A percentile compares a stretch with the other conserved stretches of the same genome.
These are phyloP conservation scores for Chironomus riparius DNA, from an alignment of 2,888 invertebrate genomes.

Conservation along the genomic window DNA sequence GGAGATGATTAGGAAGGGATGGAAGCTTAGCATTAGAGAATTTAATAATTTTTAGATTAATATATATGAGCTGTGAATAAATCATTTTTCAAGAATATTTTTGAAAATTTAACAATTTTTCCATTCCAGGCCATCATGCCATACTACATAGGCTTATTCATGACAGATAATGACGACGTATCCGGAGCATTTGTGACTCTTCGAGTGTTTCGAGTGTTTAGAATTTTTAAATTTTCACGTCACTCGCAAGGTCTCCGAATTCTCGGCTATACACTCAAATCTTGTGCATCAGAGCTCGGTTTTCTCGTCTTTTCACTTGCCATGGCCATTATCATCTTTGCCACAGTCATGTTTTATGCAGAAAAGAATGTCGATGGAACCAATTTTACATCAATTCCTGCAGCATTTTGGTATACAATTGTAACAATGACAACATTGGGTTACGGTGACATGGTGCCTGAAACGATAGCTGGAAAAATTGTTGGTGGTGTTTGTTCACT, in stretches of 20 bases:
- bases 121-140: conserved; percentile 73
- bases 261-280: conserved; percentile 97
- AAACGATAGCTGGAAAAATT: conserved; percentile 96
- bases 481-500: conserved; percentile 98
- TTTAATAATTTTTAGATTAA: not conserved
- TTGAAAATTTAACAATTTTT: too few relatives aligned
- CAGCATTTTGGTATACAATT: conserved; percentile 99
- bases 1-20: too few relatives aligned
- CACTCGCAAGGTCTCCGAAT: conserved; percentile 96
- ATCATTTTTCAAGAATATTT: too few relatives aligned
- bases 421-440: conserved; percentile 99
- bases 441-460: conserved; percentile 97
- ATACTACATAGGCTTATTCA: conserved; percentile 96
- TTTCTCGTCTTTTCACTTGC: conserved; percentile 98
- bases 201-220: conserved; percentile 97
- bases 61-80: not conserved
- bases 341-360: conserved; percentile 99
- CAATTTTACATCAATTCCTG: conserved; percentile 98
- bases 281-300: conserved; percentile 97
- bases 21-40: not conserved
- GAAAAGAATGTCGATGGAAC: conserved; percentile 97
- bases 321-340: conserved; percentile 99
- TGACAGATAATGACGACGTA: conserved; percentile 96
- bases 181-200: conserved; percentile 98
- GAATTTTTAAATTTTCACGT: conserved; percentile 99